Evolutionary conservation across 2,888 invertebrate species (phyloP), one percentile per base, ranked within the genome.

Genomic region (Mythimna impura): DNA sequence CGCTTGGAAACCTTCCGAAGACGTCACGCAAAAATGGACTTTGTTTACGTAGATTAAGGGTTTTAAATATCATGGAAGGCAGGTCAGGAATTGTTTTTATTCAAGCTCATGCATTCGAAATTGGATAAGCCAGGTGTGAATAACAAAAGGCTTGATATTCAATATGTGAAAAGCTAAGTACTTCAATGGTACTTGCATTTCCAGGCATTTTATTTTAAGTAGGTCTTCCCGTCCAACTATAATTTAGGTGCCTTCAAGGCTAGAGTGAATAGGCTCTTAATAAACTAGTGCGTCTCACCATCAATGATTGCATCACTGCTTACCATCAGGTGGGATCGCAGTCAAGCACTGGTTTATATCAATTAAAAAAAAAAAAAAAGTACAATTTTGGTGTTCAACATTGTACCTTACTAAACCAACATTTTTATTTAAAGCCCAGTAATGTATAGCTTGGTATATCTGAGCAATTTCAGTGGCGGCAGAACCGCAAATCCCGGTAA

Each of bases 1-100:
- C 81, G 82, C 80, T 87, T 87, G 87, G 88, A 89, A 91, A 90
- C 86, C 86, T 87, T 86, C 83, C 77, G 82, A 73, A 73, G 25
- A 76, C 85, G 86, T 87, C 87, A 89, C 67, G 72, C 73, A 47
- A 90, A 87, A 89, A 75, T 87, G 84, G 86, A 86, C 88, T 87
- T 78, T 90, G 85, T 85, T 77, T 54, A 70, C 70, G 47, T 72
- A 47, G 54, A 57, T 61, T 43, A 82, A 83, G 67, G 60, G 67
- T 71, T 73, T 74, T 70, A 77, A 60, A 79, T 80, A 62, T 69
- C 66, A 30, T 57, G 40, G 25, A 67, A 54, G 76, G 30, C 71
- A 74, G 80, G 61, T 70, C 67, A 63, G 67, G 47, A 71, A 70
- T 60, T 43, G 71, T 66, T 66, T 73, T 72, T 74, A 34, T 81